phyloP scores from a whole-genome alignment of 2,113 vertebrate species.

The Hippocampus comes region DNA sequence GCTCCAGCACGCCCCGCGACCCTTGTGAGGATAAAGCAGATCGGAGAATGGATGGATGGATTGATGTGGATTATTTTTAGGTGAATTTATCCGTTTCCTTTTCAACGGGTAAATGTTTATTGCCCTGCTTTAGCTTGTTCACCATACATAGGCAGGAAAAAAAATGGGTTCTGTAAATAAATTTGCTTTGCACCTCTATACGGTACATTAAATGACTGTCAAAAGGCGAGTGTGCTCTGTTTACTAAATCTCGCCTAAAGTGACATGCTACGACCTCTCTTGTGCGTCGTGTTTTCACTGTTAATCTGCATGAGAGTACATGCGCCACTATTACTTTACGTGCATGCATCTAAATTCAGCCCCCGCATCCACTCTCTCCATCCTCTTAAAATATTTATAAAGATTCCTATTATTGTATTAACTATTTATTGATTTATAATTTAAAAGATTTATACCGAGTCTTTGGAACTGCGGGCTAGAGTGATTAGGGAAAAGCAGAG shows the following conservation, averaged over 20 bases:
- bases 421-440: conserved; percentile 99
- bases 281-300: not conserved
- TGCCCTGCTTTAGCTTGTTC: not conserved
- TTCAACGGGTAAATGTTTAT: not conserved
- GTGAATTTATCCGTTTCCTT: not conserved
- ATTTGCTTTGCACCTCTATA: not conserved
- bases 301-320: conserved; percentile 19
- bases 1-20: too few relatives aligned
- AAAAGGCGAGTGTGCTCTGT: conserved; percentile 5
- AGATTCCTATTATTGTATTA: conserved; percentile 93
- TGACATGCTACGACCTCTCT: not conserved
- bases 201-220: conserved; percentile 17
- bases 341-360: not conserved
- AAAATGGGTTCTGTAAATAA: not conserved
- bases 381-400: conserved; percentile 87
- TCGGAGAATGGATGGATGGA: too few relatives aligned
- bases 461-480: conserved; percentile 75
- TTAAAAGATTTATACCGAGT: conserved; percentile 89
- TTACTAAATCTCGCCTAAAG: conserved; percentile 21
- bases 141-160: not conserved
- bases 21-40: too few relatives aligned
- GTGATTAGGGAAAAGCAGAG: conserved; percentile 71
- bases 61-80: not conserved
- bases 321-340: conserved; percentile 17
- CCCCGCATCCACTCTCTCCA: conserved; percentile 54